Conservation (phyloP, 1,140 invertebrate genomes). For the Ceratina japonica region DNA sequence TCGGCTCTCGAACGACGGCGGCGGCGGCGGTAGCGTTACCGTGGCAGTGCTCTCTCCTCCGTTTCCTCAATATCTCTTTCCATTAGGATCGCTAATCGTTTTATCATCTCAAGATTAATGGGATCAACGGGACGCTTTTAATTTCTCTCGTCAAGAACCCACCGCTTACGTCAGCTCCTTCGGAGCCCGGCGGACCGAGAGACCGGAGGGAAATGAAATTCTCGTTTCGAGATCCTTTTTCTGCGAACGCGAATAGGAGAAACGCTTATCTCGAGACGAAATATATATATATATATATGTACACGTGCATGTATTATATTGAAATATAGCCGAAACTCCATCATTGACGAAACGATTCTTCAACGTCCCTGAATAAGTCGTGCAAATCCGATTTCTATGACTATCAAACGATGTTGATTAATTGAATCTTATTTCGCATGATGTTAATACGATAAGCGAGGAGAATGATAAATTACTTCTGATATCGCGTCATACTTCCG, state of each 20-base stretch:
- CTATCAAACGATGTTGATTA: no score
- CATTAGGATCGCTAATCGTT: constrained; percentile 61
- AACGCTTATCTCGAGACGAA: constrained; percentile 4
- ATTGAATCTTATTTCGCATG: no score
- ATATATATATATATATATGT: constrained; percentile 9
- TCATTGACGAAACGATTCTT: not conserved
- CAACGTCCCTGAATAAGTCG: not conserved
- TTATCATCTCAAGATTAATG: constrained; percentile 63
- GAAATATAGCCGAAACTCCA: constrained; percentile 7
- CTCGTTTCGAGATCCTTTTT: constrained; percentile 46
- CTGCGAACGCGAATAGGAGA: not conserved
- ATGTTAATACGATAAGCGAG: no score
- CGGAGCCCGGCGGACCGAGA: not conserved
- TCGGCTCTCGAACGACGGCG: constrained; percentile 23
- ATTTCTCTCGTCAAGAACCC: constrained; percentile 55
- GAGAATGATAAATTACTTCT: no score
- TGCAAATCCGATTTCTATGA: no score
- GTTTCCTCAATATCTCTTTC: constrained; percentile 52
- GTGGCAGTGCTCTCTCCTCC: constrained; percentile 8
- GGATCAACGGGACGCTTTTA: constrained; percentile 58
- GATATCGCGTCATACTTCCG: no score
- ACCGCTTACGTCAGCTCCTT: constrained; percentile 50
- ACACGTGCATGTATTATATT: not conserved
- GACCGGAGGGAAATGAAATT: constrained; percentile 45
- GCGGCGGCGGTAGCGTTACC: no score